phyloP scores from a whole-genome alignment of 2,888 invertebrate genomes.

The Melieria picta region DNA sequence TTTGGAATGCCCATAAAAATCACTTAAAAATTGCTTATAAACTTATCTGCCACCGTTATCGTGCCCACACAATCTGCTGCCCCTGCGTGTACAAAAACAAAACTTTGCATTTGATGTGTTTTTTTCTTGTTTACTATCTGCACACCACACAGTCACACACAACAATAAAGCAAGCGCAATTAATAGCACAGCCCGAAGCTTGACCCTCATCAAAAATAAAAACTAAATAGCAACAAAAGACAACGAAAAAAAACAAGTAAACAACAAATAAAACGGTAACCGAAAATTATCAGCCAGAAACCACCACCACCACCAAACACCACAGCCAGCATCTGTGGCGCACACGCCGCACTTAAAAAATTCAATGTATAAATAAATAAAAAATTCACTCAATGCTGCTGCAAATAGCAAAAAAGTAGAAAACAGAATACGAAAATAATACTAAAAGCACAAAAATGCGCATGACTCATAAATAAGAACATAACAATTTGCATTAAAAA shows the following conservation, averaged over 20 bases:
- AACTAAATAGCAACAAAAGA: constrained; percentile 5
- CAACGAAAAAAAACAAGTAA: not conserved
- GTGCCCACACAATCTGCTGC: no score
- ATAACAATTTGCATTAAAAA: constrained; percentile 64
- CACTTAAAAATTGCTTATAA: constrained; percentile 4
- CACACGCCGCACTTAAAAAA: not conserved
- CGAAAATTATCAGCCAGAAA: constrained; percentile 22
- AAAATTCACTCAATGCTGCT: constrained; percentile 9
- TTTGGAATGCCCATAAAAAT: constrained; percentile 28
- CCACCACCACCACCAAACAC: constrained; percentile 3
- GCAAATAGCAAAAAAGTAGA: not conserved
- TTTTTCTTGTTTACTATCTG: constrained; percentile 7
- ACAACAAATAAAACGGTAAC: constrained; percentile 28
- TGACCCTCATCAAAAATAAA: constrained; percentile 30
- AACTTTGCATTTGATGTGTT: constrained; percentile 24
- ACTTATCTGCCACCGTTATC: constrained; percentile 17
- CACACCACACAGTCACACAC: not conserved
- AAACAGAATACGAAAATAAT: not conserved
- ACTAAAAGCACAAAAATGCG: constrained; percentile 1
- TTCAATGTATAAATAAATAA: constrained; percentile 10
- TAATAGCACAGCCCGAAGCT: constrained; percentile 7
- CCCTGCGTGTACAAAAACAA: not conserved
- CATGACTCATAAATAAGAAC: constrained; percentile 44
- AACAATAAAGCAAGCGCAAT: constrained; percentile 13
- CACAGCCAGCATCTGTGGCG: not conserved